Evolutionary conservation across 2,113 vertebrate species (phyloP).

Genomic region (Henicopernis longicauda): DNA sequence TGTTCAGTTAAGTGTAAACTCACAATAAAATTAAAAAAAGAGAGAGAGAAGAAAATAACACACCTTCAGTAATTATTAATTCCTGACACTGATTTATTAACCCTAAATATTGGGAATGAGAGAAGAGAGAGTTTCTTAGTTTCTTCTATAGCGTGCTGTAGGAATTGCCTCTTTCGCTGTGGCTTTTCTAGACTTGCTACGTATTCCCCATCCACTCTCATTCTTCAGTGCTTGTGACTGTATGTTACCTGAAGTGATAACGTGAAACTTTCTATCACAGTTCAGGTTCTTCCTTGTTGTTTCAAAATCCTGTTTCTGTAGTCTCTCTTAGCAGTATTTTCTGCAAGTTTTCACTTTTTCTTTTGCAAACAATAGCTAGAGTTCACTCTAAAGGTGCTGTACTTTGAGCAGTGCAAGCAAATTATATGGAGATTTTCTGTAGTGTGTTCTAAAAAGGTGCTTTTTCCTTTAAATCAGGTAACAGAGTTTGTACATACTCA

Average conservation of each 20-base stretch:
- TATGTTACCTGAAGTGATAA: background rate
- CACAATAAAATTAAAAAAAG: background rate
- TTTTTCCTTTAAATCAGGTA: background rate
- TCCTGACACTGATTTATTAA: background rate
- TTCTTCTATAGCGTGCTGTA: rapidly evolving
- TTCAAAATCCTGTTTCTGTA: background rate
- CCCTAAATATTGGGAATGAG: background rate
- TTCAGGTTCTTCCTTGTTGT: background rate
- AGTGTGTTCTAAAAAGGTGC: background rate
- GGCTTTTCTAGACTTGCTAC: background rate
- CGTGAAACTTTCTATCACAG: background rate
- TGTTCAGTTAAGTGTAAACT: background rate
- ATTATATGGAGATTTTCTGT: background rate
- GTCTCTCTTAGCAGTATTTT: background rate
- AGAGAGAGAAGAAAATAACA: background rate
- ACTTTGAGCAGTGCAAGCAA: background rate
- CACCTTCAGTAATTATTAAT: background rate
- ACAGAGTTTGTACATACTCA: background rate
- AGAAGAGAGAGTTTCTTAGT: background rate
- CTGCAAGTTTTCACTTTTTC: background rate
- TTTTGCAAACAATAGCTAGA: background rate
- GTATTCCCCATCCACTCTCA: background rate
- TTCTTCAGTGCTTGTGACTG: background rate
- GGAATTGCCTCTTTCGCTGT: background rate
- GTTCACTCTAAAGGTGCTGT: background rate